Evolutionary conservation across 1,140 invertebrate species (phyloP).

Genomic region (Thaumatotibia leucotreta): DNA sequence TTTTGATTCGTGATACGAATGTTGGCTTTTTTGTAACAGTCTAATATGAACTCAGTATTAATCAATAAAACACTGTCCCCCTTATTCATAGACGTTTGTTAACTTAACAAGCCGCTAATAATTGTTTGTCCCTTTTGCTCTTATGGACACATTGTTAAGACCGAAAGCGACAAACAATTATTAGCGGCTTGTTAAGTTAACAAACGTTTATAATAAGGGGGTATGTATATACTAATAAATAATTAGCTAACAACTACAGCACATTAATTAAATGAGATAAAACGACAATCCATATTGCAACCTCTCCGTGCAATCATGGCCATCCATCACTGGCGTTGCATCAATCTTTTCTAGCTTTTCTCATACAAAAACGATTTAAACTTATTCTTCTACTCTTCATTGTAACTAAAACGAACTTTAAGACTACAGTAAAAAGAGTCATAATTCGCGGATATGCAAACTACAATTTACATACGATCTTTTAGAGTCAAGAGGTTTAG

Average conservation of each 20-base stretch:
- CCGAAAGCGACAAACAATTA: too few species aligned
- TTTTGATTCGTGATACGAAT: too few species aligned
- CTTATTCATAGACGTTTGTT: too few species aligned
- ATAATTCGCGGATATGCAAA: neutral
- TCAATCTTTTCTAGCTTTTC: conserved; percentile 49
- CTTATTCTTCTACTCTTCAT: neutral
- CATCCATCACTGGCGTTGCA: conserved; percentile 30
- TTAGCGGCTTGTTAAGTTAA: too few species aligned
- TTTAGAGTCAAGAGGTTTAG: neutral
- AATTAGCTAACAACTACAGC: neutral
- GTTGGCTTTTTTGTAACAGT: too few species aligned
- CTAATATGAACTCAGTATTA: too few species aligned
- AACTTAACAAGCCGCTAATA: too few species aligned
- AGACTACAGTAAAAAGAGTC: neutral
- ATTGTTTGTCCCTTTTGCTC: too few species aligned
- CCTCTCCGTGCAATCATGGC: neutral
- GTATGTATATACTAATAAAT: too few species aligned
- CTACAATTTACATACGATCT: neutral
- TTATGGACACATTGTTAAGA: too few species aligned
- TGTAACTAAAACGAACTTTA: neutral
- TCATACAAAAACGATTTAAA: neutral
- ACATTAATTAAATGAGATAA: neutral
- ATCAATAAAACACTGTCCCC: too few species aligned
- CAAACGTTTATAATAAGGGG: too few species aligned
- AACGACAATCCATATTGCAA: neutral